phyloP scores from a whole-genome alignment of 2,888 invertebrate species.

The Rhogogaster chlorosoma region DNA sequence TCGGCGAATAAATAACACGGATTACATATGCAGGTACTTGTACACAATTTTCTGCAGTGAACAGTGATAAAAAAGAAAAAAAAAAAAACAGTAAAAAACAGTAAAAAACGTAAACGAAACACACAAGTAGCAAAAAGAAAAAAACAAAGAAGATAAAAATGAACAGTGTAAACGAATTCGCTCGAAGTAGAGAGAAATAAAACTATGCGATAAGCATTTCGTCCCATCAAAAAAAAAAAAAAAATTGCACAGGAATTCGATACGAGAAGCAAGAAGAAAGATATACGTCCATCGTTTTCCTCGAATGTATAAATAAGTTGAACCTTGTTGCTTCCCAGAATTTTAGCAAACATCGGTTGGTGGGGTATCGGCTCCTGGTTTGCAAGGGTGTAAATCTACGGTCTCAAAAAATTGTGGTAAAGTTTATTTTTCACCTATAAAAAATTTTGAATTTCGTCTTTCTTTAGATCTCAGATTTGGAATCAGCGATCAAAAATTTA shows the following conservation, averaged over 20 bases:
- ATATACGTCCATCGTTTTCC: neutral
- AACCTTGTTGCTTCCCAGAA: neutral
- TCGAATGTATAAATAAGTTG: neutral
- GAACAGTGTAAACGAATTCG: too few relatives aligned
- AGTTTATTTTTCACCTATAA: conserved; percentile 18
- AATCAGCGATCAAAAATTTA: too few relatives aligned
- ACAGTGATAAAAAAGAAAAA: too few relatives aligned
- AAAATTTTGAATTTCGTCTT: neutral
- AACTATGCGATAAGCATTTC: too few relatives aligned
- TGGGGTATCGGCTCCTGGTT: neutral
- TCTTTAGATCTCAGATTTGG: neutral
- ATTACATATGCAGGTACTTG: neutral
- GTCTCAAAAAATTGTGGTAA: neutral
- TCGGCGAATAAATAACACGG: neutral
- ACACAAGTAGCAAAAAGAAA: neutral
- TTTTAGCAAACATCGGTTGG: neutral
- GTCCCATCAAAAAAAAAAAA: too few relatives aligned
- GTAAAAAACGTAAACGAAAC: neutral
- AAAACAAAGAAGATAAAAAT: too few relatives aligned
- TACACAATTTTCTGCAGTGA: neutral
- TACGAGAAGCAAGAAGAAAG: neutral
- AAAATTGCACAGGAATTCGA: too few relatives aligned
- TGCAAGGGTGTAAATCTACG: neutral
- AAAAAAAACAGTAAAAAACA: too few relatives aligned
- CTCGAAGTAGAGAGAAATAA: too few relatives aligned